A percentile compares a stretch with the other conserved stretches of the same genome.
These are phyloP conservation scores for Myrmecobius fasciatus DNA, from an alignment of 2,113 vertebrate species.

Conservation along the genomic window DNA sequence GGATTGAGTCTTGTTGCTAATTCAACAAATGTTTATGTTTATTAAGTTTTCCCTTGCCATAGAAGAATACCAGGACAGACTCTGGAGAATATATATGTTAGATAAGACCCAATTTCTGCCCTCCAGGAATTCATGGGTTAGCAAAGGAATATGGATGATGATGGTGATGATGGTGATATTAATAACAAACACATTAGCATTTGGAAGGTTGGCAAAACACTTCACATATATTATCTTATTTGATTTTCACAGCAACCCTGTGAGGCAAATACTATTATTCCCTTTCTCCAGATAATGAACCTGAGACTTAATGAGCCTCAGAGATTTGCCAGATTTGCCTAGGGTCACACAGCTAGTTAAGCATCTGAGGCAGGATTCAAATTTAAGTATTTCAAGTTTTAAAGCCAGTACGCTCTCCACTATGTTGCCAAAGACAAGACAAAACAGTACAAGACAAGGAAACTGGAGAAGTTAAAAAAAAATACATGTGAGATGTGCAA, in stretches of 20 bases:
- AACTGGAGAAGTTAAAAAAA: background rate
- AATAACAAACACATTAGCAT: background rate
- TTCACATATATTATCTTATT: background rate
- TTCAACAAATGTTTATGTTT: conserved; percentile 49
- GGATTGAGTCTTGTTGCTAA: conserved; percentile 55
- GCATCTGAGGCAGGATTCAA: background rate
- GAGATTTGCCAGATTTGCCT: background rate
- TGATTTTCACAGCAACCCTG: background rate
- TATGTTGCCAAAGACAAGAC: background rate
- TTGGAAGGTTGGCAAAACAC: background rate
- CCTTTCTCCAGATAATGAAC: too few species aligned
- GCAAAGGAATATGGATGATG: background rate
- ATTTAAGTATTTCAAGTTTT: background rate
- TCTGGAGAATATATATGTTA: background rate
- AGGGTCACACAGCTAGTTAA: background rate
- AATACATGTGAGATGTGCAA: background rate
- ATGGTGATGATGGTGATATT: background rate
- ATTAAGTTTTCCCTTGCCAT: background rate
- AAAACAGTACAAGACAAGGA: background rate
- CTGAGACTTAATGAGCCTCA: background rate
- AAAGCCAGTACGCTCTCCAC: background rate
- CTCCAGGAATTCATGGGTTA: background rate
- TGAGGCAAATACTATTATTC: too few species aligned
- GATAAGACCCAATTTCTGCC: background rate
- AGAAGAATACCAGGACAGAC: background rate